A percentile compares a stretch with the other conserved stretches of the same genome.
Conservation (phyloP, 64 coral and sea anemone genomes). For the Actinia tenebrosa region DNA sequence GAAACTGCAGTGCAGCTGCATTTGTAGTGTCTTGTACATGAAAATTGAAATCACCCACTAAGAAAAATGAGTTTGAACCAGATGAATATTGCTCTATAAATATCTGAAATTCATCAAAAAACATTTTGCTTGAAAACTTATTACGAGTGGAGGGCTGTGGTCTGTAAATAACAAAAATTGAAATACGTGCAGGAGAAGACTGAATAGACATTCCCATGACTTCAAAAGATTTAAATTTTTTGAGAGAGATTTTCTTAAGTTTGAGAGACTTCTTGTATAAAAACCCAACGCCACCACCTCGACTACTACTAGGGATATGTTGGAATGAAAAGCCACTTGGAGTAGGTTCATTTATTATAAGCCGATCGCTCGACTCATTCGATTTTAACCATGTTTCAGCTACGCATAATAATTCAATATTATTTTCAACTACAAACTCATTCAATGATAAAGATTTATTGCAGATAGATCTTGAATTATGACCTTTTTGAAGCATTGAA, state of each 20-base stretch:
- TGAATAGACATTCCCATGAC: slow-evolving; percentile 1
- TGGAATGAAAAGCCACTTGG: background rate
- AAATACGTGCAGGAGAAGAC: slow-evolving; percentile 1
- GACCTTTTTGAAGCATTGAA: no score
- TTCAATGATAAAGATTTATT: no score
- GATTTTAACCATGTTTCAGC: no score
- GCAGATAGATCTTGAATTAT: no score
- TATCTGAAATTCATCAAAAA: background rate
- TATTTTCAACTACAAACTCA: no score
- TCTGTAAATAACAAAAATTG: slow-evolving; percentile 12
- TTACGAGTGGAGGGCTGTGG: background rate
- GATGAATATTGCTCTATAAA: background rate
- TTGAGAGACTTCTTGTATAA: slow-evolving; percentile 8
- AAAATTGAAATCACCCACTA: background rate
- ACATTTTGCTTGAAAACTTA: background rate
- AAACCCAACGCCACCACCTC: slow-evolving; percentile 16
- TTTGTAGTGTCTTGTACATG: background rate
- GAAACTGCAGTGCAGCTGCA: background rate
- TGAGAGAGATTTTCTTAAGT: background rate
- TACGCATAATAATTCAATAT: no score
- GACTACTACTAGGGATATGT: slow-evolving; percentile 7
- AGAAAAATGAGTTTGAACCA: background rate
- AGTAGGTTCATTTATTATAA: no score
- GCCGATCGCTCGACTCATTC: no score
- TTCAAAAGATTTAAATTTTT: slow-evolving; percentile 14